Evolutionary conservation across 2,797 vertebrate genomes (phyloP), one percentile per base, ranked within the genome.

Genomic region (Poeciliopsis gracilis): DNA sequence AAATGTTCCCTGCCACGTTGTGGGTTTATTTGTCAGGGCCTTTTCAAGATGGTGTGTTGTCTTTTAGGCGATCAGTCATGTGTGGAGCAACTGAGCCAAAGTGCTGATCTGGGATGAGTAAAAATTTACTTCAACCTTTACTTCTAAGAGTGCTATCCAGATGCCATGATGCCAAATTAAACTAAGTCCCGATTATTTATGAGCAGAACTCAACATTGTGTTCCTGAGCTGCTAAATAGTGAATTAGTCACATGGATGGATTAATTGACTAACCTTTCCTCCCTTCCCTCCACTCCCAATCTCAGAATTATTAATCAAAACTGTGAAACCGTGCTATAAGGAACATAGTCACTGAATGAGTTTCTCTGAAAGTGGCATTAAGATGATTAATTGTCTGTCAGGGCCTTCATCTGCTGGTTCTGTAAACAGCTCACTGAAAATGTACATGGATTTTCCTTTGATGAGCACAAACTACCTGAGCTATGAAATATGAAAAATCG

Each of bases 51-150:
- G 81, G 63, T 69, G 75, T 2, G 1, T 61, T 85, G 90, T 88
- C 84, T 79, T 89, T 80, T 73, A 73, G 74, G 38, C 71, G 75
- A 72, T 83, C 82, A 75, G 74, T 84, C 77, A 84, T 77, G 89
- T 87, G 87, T 82, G 91, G 71, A 77, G 88, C 87, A 76, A 84
- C 82, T 61, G 78, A 86, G 82, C 66, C 63, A 72, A 66, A 43
- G 69, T 86, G 84, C 74, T 76, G 83, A 88, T 75, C 76, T 78
- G 70, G 66, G 49, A 78, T 84, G 77, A 90, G 82, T 82, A 59
- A 84, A 83, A 78, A 28, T 79, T 61, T 51, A 7, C 16, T 80
- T 59, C 43, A 28, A 69, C 55, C 79, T 82, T 81, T 47, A 55
- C 2, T 74, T 72, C 36, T 12, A 23, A n/a, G 18, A 73, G 71